phyloP scores from a whole-genome alignment of 92 coral and sea anemone genomes.

The Porites lobata region DNA sequence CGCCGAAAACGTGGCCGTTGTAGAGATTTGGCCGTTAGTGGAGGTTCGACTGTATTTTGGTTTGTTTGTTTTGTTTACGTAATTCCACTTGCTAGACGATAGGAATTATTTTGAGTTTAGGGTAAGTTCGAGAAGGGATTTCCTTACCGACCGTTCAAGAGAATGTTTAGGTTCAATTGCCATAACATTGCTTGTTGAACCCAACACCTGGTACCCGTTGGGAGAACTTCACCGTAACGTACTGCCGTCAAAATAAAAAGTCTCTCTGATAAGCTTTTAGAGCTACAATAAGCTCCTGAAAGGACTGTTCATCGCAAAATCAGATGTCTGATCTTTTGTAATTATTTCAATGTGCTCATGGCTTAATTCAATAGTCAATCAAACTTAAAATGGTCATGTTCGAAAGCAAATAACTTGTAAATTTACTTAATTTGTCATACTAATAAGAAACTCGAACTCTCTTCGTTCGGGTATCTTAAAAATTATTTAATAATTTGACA shows the following conservation, averaged over 20 bases:
- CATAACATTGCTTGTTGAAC: constrained; percentile 13
- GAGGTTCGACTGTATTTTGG: too few relatives aligned
- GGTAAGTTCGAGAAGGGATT: not conserved
- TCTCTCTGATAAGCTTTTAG: not conserved
- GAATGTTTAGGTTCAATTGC: constrained; percentile 26
- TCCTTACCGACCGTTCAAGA: not conserved
- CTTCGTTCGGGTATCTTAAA: not conserved
- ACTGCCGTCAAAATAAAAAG: not conserved
- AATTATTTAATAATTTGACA: not conserved
- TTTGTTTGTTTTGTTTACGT: not conserved
- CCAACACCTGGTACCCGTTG: constrained; percentile 33
- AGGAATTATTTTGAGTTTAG: not conserved
- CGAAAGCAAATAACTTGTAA: not conserved
- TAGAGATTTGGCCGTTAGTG: too few relatives aligned
- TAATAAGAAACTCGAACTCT: constrained; percentile 20
- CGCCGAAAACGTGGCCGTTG: too few relatives aligned
- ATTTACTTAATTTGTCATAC: not conserved
- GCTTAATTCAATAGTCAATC: not conserved
- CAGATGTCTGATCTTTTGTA: not conserved
- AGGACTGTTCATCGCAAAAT: too few relatives aligned
- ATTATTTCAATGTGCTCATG: not conserved
- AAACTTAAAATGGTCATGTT: not conserved
- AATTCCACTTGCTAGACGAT: not conserved
- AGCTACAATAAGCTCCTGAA: too few relatives aligned
- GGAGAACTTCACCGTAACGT: constrained; percentile 16